Base-by-base conservation (phyloP, 2,888 invertebrate species). In the Ormyrus thymus region DNA sequence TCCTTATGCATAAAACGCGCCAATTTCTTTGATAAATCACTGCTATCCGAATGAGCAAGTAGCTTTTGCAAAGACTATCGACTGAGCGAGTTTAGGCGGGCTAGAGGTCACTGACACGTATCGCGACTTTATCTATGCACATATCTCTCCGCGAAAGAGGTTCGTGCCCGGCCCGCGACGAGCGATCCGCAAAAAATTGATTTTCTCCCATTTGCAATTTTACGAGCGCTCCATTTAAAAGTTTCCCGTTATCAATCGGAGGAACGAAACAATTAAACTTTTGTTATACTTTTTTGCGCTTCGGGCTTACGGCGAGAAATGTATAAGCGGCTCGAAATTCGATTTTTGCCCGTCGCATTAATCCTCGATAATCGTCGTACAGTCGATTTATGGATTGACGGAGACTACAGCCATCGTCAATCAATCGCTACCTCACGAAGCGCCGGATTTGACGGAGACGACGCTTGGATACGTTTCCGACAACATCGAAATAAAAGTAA, bases 301-400 rank as follows among this genome's bases (percentile, higher is more conserved):
- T 29, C 29, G 29, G 4, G 29, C 4, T 29, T 53, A 51, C 51
- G 10, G 51, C 1, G 7, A 29, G 1, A 29, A 29, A 29, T n/a
- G 11, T 50, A 10, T 10, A 51, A 50, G 0, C 11, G 50, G 2
- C 46, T 51, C 7, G 29, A 48, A 65, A 65, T 62, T 29, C 29
- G 4, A 29, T 29, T 29, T 29, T 46, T 61, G 29, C 4, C 9
- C 0, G 9, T 29, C 9, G 43, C 59, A 51, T 72, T 29, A 29
- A 29, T 62, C 61, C 10, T n/a, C 45, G 64, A 29, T 29, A 29
- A 29, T 51, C 73, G 51, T 65, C 29, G 79, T 83, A 7, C 76
- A 94, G 94, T 91, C 91, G 45, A 89, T 93, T 55, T 94, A 92
- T 82, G 94, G 94, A 0, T 84, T 93, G 83, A 93, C 94, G 0